phyloP scores from a whole-genome alignment of 2,888 invertebrate species.

The Bursaphelenchus okinawaensis region DNA sequence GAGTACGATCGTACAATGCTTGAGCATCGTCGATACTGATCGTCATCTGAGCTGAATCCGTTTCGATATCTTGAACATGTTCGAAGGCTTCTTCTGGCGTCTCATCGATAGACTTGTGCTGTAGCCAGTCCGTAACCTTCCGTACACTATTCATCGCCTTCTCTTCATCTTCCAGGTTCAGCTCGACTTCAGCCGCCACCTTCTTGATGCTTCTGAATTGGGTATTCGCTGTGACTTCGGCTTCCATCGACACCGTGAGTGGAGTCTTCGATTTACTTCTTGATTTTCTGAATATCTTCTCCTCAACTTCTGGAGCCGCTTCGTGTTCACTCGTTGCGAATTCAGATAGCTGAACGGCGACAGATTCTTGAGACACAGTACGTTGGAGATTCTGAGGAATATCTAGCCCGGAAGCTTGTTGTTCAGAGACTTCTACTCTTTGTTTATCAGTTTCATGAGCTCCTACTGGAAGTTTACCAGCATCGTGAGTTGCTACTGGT shows the following conservation, averaged over 20 bases:
- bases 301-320: not conserved
- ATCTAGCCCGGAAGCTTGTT: no score
- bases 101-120: constrained; percentile 4
- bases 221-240: constrained; percentile 9
- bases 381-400: not conserved
- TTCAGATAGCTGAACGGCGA: not conserved
- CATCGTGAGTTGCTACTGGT: not conserved
- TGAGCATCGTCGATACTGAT: constrained; percentile 8
- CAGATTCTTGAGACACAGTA: not conserved
- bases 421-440: no score
- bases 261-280: not conserved
- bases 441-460: not conserved
- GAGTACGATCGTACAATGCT: not conserved
- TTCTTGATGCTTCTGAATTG: constrained; percentile 9
- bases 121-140: constrained; percentile 26
- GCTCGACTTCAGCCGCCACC: not conserved
- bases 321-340: not conserved
- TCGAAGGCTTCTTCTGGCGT: not conserved
- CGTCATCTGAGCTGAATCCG: constrained; percentile 11
- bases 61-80: constrained; percentile 2
- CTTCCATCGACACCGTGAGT: constrained; percentile 2
- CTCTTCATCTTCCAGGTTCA: constrained; percentile 8
- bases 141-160: constrained; percentile 7
- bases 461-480: not conserved
- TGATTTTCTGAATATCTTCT: not conserved